phyloP scores from a whole-genome alignment of 1,140 invertebrate genomes.

The Brachionus paranguensis region DNA sequence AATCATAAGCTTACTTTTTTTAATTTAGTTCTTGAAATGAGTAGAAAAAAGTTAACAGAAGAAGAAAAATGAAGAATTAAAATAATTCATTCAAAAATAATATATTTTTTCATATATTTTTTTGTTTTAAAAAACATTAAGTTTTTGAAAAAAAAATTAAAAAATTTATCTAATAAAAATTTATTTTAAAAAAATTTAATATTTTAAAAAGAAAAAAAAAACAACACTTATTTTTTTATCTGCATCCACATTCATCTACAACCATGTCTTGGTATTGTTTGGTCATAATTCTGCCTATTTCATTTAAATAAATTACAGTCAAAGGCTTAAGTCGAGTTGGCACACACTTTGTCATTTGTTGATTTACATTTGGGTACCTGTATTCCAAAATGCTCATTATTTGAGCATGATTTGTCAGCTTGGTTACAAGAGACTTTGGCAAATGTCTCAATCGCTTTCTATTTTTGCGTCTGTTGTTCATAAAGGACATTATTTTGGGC shows the following conservation, averaged over 20 bases:
- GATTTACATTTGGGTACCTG: slow-evolving; percentile 1
- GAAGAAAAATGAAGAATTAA: too few species aligned
- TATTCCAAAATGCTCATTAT: slow-evolving; percentile 38
- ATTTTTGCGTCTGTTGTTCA: not conserved
- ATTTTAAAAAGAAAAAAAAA: not conserved
- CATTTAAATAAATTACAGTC: slow-evolving; percentile 31
- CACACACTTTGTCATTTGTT: slow-evolving; percentile 39
- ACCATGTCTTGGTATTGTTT: slow-evolving; percentile 38
- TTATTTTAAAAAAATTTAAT: not conserved
- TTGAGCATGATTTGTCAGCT: slow-evolving; percentile 34
- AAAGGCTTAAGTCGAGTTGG: slow-evolving; percentile 14
- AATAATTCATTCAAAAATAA: too few species aligned
- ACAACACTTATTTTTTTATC: not conserved
- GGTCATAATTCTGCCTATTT: not conserved
- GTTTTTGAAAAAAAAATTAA: too few species aligned
- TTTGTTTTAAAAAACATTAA: too few species aligned
- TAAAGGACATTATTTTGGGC: not conserved
- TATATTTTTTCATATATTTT: too few species aligned
- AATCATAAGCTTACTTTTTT: too few species aligned
- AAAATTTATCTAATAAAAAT: not conserved
- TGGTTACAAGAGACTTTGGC: not conserved
- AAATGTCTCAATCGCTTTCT: not conserved
- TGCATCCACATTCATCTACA: slow-evolving; percentile 36
- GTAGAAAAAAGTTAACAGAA: too few species aligned
- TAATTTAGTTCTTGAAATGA: too few species aligned